Base-by-base conservation (phyloP, 2,797 vertebrate species). In the Poecilia picta region DNA sequence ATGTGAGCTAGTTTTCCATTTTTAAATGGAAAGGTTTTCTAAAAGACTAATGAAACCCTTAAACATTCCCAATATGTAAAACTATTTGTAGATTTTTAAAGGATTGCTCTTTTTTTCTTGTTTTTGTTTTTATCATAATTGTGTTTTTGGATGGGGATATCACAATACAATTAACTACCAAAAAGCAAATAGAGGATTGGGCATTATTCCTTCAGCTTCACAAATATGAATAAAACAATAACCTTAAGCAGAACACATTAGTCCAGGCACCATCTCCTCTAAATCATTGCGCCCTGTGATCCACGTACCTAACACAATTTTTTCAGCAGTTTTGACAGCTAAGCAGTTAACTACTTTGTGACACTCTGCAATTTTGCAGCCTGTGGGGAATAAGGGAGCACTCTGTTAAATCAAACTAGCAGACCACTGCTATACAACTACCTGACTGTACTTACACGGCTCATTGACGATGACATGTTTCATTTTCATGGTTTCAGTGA, bases 401-500 rank as follows among this genome's bases (percentile, higher is more conserved):
- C 75, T 84, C 66, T 71, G 64, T 53, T 78, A 78, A 80, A 89
- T 88, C 79, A 70, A 43, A 83, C 71, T 73, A 77, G 53, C n/a
- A 2, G 74, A 79, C 70, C 28, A 13, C 18, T 68, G 73, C 36
- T 74, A 88, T 83, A 74, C 68, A 78, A 68, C 64, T 76, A 81
- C 76, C 74, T 78, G 64, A 81, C 83, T 77, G 46, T 81, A 79
- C 78, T 53, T 75, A 47, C 81, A 57, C 36, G 62, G 74, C 78
- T 79, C 70, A 53, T 66, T 86, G 70, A 84, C 75, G 72, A 79
- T 80, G 79, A 76, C 81, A 82, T 59, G 82, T 83, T 89, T 89
- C 77, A 77, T 89, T 86, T 77, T 76, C 70, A 88, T 78, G 66
- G 8, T 73, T 75, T 1, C 13, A 76, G 73, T 75, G 80, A 85